Percentiles rank a stretch among this genome's conserved stretches.
phyloP scores from a whole-genome alignment of 1,140 invertebrate genomes.

The Muscidifurax raptorellus region DNA sequence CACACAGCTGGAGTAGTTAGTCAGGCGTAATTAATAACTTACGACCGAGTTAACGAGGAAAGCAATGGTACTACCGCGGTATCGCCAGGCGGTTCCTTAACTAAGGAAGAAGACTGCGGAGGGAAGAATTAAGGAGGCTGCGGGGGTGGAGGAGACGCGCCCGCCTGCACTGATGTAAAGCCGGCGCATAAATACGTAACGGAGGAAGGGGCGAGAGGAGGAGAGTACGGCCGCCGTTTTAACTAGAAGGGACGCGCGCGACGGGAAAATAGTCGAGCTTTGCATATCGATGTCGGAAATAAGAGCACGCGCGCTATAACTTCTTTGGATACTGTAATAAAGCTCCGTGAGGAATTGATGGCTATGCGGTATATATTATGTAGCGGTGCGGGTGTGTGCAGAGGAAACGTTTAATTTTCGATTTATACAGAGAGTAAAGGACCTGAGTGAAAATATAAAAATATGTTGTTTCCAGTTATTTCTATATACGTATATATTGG shows the following conservation, averaged over 20 bases:
- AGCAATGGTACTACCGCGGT: slow-evolving; percentile 57
- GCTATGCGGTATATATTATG: neutral
- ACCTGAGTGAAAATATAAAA: no score
- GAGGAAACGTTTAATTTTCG: slow-evolving; percentile 35
- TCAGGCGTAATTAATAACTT: slow-evolving; percentile 71
- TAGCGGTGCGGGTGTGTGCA: no score
- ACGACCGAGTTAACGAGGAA: slow-evolving; percentile 67
- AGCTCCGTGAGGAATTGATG: slow-evolving; percentile 10
- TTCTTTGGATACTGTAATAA: slow-evolving; percentile 21
- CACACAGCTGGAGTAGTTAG: slow-evolving; percentile 69
- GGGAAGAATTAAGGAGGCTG: slow-evolving; percentile 34
- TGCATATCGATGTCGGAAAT: slow-evolving; percentile 44
- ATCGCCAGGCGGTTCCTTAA: slow-evolving; percentile 47
- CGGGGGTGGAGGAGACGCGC: slow-evolving; percentile 44
- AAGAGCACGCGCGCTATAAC: slow-evolving; percentile 13
- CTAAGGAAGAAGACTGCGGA: slow-evolving; percentile 43
- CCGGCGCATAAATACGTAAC: slow-evolving; percentile 54
- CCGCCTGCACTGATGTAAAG: slow-evolving; percentile 51
- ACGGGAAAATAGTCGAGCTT: slow-evolving; percentile 26
- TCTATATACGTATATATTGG: no score
- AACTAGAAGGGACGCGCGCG: neutral
- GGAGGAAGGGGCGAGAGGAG: slow-evolving; percentile 46
- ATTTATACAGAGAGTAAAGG: slow-evolving; percentile 28
- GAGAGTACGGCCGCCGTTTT: neutral
- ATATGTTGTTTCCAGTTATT: no score